Percentiles rank a stretch among this genome's conserved stretches.
Conservation (phyloP, 2,888 invertebrate genomes). For the Rotaria sp. region DNA sequence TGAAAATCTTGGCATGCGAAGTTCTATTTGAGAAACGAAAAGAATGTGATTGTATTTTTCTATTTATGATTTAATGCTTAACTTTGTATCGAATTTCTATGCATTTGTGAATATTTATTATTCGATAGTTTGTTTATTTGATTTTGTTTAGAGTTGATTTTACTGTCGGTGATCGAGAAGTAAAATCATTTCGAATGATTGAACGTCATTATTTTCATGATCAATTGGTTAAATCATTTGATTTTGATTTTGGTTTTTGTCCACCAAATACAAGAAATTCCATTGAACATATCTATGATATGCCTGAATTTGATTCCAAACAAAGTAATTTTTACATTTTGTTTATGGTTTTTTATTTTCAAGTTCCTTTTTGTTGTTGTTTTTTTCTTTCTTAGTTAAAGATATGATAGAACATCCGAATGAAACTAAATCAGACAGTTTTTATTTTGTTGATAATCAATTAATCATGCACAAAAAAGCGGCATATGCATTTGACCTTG, state of each 20-base stretch:
- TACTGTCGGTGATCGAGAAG: slow-evolving; percentile 81
- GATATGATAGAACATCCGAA: slow-evolving; percentile 94
- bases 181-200: slow-evolving; percentile 91
- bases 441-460: slow-evolving; percentile 92
- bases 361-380: too few relatives aligned
- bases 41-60: too few relatives aligned
- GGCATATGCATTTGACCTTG: slow-evolving; percentile 78
- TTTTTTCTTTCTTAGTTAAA: slow-evolving; percentile 61
- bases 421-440: slow-evolving; percentile 93
- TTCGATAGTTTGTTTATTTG: background rate
- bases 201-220: slow-evolving; percentile 92
- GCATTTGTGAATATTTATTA: too few relatives aligned
- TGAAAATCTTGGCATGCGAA: too few relatives aligned
- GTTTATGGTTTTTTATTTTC: too few relatives aligned
- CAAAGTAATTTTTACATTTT: slow-evolving; percentile 62
- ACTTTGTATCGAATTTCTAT: too few relatives aligned
- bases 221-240: slow-evolving; percentile 85
- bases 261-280: slow-evolving; percentile 94
- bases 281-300: slow-evolving; percentile 97
- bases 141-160: slow-evolving; percentile 76
- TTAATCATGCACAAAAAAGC: slow-evolving; percentile 99
- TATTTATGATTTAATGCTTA: too few relatives aligned
- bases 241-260: slow-evolving; percentile 98
- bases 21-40: too few relatives aligned
- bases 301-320: slow-evolving; percentile 77